Evolutionary conservation across 30 jellyfish, hydroid and myxozoan genomes (phyloP), one percentile per base, ranked within the genome.

Genomic region (Mastigias papua): DNA sequence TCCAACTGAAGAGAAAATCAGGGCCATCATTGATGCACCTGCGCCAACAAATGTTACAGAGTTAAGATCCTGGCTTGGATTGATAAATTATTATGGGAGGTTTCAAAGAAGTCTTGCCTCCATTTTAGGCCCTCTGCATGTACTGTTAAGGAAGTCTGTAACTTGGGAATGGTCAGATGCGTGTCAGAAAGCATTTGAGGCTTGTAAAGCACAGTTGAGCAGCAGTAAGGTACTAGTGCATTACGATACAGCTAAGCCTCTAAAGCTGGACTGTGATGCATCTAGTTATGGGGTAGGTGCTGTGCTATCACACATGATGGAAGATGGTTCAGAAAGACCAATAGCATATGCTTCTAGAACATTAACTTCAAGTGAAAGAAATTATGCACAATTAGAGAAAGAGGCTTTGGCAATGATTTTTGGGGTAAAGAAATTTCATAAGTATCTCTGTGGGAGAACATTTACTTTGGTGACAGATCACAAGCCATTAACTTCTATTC

Each of bases 221-320:
- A 46, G 75, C 54, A 49, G 68, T 23, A 49, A 42, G 26, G 67
- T 90, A 34, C 81, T 89, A 33, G 97, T 74, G 73, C 98, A 90
- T 75, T 90, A 23, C 62, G 93, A 93, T 58, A 78, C 98, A 34
- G 54, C 61, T 15, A 60, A 68, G 69, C 80, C 84, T 17, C 64
- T 78, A 22, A 28, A 30, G 23, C 74, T 92, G 69, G 37, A 73
- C 22, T 46, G 80, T 22, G 98, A 90, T 77, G 98, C 97, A 11
- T 87, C 97, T n/a, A 57, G 95, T 27, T 35, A 46, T 69, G 97
- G 98, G 28, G 76, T 93, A 16, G 95, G 97, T 20, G 98, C 98
- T 1, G 97, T 93, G 46, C 48, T 93, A 48, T 48, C 77, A 9
- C 98, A 93, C 48, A 32, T 16, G 48, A 42, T 81, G 90, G 62